Conservation (phyloP, 1,140 invertebrate genomes). For the Nixonia krombeini region DNA sequence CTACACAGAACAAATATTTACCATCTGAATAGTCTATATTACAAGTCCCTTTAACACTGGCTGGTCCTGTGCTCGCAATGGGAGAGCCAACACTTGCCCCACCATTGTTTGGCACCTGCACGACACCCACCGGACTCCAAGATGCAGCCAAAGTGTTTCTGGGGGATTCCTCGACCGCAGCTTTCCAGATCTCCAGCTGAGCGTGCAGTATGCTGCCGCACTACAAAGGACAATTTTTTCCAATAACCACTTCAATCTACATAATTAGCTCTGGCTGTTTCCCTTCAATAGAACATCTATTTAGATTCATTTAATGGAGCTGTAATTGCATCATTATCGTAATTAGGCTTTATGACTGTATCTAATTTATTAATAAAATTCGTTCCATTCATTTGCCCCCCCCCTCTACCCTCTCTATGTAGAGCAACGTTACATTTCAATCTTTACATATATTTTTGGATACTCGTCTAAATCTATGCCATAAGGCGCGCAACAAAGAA, state of each 20-base stretch:
- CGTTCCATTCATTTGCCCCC: no score
- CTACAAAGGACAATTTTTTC: slow-evolving; percentile 64
- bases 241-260: slow-evolving; percentile 3
- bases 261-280: neutral
- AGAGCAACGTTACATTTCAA: no score
- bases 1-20: slow-evolving; percentile 58
- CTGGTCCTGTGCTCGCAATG: slow-evolving; percentile 48
- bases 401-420: no score
- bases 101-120: slow-evolving; percentile 54
- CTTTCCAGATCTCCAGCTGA: slow-evolving; percentile 94
- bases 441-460: no score
- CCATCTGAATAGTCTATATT: slow-evolving; percentile 75
- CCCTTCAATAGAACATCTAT: no score
- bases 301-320: no score
- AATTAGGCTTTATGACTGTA: no score
- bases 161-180: slow-evolving; percentile 75
- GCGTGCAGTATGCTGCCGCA: slow-evolving; percentile 88
- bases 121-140: slow-evolving; percentile 63
- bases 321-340: no score
- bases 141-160: slow-evolving; percentile 65
- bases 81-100: slow-evolving; percentile 51
- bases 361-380: no score
- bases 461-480: no score
- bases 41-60: slow-evolving; percentile 60
- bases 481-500: no score